Evolutionary conservation across 2,113 vertebrate genomes (phyloP).

Genomic region (Pelecanus crispus): DNA sequence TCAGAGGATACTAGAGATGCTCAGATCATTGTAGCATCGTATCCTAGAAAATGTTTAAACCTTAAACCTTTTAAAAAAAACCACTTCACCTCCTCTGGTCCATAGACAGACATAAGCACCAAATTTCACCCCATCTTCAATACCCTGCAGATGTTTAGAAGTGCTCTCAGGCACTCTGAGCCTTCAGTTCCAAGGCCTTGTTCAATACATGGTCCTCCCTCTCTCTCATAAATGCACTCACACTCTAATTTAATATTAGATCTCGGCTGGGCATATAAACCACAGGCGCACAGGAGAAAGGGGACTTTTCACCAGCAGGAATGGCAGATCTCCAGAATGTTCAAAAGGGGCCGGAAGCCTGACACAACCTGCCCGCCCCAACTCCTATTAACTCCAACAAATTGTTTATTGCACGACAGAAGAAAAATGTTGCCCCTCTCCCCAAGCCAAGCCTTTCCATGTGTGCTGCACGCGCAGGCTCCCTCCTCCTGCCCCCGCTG

Average conservation of each 20-base stretch:
- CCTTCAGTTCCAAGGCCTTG: background rate
- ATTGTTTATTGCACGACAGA: slow-evolving; percentile 69
- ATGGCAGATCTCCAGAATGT: slow-evolving; percentile 56
- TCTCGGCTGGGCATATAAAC: background rate
- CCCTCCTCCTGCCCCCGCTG: background rate
- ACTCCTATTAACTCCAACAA: slow-evolving; percentile 65
- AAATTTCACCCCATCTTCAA: background rate
- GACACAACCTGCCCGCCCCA: background rate
- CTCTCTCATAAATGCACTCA: background rate
- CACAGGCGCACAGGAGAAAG: slow-evolving; percentile 7
- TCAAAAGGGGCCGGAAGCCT: slow-evolving; percentile 44
- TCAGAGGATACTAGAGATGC: background rate
- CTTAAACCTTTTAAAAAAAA: background rate
- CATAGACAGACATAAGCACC: background rate
- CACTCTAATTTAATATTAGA: background rate
- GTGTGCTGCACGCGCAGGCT: slow-evolving; percentile 42
- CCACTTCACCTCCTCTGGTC: background rate
- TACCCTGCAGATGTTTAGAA: background rate
- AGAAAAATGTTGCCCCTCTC: slow-evolving; percentile 39
- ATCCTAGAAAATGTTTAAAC: background rate
- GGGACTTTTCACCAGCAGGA: slow-evolving; percentile 17
- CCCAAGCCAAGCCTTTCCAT: slow-evolving; percentile 45
- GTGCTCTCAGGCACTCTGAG: background rate
- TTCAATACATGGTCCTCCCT: background rate
- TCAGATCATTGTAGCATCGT: background rate